phyloP scores from a whole-genome alignment of 1,140 invertebrate genomes.

The Maniola jurtina region DNA sequence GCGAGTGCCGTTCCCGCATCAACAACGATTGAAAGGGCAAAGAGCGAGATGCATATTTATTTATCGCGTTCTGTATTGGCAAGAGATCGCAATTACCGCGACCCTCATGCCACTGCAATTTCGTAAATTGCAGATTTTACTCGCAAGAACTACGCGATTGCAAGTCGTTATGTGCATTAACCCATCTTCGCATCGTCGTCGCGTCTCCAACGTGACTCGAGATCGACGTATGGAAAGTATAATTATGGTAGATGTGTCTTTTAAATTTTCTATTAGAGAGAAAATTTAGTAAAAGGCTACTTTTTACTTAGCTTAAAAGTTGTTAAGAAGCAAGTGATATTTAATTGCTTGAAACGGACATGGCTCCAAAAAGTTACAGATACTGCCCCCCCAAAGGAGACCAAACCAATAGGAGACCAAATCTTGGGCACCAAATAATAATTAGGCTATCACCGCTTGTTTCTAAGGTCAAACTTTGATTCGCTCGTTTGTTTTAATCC shows the following conservation, averaged over 20 bases:
- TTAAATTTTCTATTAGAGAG: slow-evolving; percentile 5
- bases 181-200: slow-evolving; percentile 45
- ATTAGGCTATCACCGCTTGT: no score
- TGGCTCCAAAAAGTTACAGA: no score
- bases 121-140: slow-evolving; percentile 72
- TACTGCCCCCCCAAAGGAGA: no score
- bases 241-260: slow-evolving; percentile 29
- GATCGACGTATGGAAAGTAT: slow-evolving; percentile 31
- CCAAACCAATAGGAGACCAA: no score
- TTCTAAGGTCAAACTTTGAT: no score
- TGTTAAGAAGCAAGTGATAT: no score
- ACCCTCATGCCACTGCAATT: slow-evolving; percentile 68
- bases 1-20: slow-evolving; percentile 26
- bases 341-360: no score
- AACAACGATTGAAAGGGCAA: slow-evolving; percentile 27
- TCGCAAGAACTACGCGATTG: slow-evolving; percentile 66
- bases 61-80: slow-evolving; percentile 60
- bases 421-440: no score
- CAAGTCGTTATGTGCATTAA: slow-evolving; percentile 66
- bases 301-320: no score
- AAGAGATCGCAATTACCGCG: slow-evolving; percentile 65
- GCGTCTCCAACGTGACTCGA: slow-evolving; percentile 35
- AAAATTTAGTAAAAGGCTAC: slow-evolving; percentile 5
- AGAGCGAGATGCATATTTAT: slow-evolving; percentile 66
- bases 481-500: no score